phyloP scores from a whole-genome alignment of 30 jellyfish, hydroid and myxozoan species.

The Turritopsis dohrnii region DNA sequence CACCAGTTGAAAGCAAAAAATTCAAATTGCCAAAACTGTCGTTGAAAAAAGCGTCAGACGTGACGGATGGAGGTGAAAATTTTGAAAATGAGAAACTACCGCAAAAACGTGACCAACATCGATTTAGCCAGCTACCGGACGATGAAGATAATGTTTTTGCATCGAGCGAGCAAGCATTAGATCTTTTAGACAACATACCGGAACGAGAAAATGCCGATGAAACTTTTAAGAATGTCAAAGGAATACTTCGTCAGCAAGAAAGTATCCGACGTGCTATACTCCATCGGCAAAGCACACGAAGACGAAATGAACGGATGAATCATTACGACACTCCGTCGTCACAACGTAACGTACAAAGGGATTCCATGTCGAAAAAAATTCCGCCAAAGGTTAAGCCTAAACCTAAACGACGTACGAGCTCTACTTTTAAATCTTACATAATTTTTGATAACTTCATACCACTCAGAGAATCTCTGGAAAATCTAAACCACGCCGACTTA shows the following conservation, averaged over 20 bases:
- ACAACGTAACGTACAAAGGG: background rate
- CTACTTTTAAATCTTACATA: slow-evolving; percentile 6
- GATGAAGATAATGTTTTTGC: slow-evolving; percentile 28
- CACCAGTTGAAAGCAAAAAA: background rate
- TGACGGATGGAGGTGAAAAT: slow-evolving; percentile 34
- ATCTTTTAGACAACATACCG: slow-evolving; percentile 31
- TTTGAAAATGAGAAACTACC: slow-evolving; percentile 42
- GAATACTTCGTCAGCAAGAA: slow-evolving; percentile 42
- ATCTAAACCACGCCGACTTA: slow-evolving; percentile 37
- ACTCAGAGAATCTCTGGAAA: slow-evolving; percentile 28
- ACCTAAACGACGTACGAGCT: slow-evolving; percentile 17
- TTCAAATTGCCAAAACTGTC: background rate
- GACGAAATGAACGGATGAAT: background rate
- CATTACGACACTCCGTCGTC: background rate
- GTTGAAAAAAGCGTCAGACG: slow-evolving; percentile 24
- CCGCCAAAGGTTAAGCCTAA: slow-evolving; percentile 41
- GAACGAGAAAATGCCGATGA: slow-evolving; percentile 41
- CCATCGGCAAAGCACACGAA: slow-evolving; percentile 9
- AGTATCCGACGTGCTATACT: slow-evolving; percentile 40
- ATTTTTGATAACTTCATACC: background rate
- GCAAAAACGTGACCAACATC: slow-evolving; percentile 19
- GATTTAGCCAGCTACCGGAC: slow-evolving; percentile 17
- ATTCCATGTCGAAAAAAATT: slow-evolving; percentile 1
- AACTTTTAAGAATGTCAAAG: slow-evolving; percentile 33
- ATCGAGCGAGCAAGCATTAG: slow-evolving; percentile 22